Evolutionary conservation across 2,113 vertebrate species (phyloP), one percentile per base, ranked within the genome.

Genomic region (Chamaea fasciata): DNA sequence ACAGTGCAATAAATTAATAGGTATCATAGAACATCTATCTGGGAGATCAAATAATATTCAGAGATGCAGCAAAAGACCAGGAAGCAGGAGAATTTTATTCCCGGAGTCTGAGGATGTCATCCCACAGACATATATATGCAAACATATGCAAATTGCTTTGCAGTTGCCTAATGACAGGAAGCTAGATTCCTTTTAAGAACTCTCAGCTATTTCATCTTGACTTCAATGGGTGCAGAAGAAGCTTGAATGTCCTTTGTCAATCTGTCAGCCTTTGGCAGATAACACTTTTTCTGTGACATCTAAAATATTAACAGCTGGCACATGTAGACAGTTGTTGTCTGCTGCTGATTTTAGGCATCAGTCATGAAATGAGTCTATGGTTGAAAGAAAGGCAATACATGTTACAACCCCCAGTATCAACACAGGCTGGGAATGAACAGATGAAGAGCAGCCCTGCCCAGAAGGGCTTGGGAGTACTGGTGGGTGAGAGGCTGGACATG

Each of bases 371-470:
- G 0, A 59, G 28, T 44, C 10, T 26, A 11, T 37, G 37, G 11
- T 11, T 8, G 19, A 85, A 82, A 78, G 37, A 87, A 82, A 88
- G 37, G 9, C 41, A 84, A 24, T 56, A 56, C 0, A 1, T 11
- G 14, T 15, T 65, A 24, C 37, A 82, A 22, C 1, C 6, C 13
- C 10, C 1, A 5, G 11, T 60, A 47, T n/a, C 24, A 68, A 16
- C 17, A 9, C 27, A 39, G n/a, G 44, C 13, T 81, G 52, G 10
- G 19, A 13, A 52, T 39, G 28, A 52, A 6, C 37, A 74, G 19
- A 37, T 21, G 0, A 0, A 33, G 28, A n/a, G 1, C 44, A 59
- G 46, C 9, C 33, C 28, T 53, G 33, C 6, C 0, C 0, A 3
- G 23, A 89, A 65, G 60, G 33, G 0, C 9, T 26, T 67, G 10